phyloP scores from a whole-genome alignment of 1,140 invertebrate species.

The Cardiocondyla obscurior region DNA sequence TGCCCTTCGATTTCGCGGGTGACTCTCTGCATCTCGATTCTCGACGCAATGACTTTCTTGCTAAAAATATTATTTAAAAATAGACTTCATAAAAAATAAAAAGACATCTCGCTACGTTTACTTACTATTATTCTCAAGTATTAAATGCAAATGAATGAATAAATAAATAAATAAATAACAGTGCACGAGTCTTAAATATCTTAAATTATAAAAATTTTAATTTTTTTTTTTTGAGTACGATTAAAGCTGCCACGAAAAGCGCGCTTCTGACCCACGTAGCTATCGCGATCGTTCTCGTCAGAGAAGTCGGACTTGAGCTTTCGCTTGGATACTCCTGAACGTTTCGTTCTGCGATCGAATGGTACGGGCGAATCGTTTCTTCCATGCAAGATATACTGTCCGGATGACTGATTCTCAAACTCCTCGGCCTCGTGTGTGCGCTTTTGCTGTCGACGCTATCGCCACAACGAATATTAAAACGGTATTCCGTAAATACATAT shows the following conservation, averaged over 20 bases:
- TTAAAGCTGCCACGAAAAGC: conserved; percentile 17
- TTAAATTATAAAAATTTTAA: too few relatives aligned
- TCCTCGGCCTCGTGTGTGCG: not conserved
- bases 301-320: conserved; percentile 41
- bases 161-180: too few relatives aligned
- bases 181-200: too few relatives aligned
- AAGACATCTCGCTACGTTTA: too few relatives aligned
- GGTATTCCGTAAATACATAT: not conserved
- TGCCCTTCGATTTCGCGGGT: not conserved
- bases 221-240: not conserved
- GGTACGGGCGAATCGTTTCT: not conserved
- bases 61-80: too few relatives aligned
- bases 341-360: conserved; percentile 24
- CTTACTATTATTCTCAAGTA: too few relatives aligned
- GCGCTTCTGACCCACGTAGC: not conserved
- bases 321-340: conserved; percentile 36
- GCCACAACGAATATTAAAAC: not conserved
- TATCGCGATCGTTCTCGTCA: conserved; percentile 50
- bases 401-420: conserved; percentile 4
- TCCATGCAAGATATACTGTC: not conserved
- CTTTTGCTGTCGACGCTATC: conserved; percentile 29
- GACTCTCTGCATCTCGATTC: not conserved
- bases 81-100: too few relatives aligned
- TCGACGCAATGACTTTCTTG: not conserved
- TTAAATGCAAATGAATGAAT: too few relatives aligned